Base-by-base conservation (phyloP, 1,140 invertebrate genomes). In the Brachionus asplanchnoidis region DNA sequence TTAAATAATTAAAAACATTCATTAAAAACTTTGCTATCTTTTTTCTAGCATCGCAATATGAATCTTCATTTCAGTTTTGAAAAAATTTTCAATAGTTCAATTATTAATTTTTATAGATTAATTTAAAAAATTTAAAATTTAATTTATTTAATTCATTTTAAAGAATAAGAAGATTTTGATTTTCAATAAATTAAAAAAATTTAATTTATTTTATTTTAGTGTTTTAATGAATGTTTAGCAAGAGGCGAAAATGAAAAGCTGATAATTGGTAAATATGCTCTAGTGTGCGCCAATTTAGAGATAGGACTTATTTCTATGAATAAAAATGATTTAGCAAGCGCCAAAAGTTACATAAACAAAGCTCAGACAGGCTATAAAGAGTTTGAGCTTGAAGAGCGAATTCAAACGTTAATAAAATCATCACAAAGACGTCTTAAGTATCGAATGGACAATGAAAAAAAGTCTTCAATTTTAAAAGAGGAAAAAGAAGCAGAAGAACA, bases 231-330 rank as follows among this genome's bases (percentile, higher is more conserved):
- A 60, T 53, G 46, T 32, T 50, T 84, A 28, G 82, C 82, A 17
- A 65, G 82, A 9, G 82, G 60, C 36, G 88, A 91, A 32, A 90
- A 91, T 36, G 91, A 92, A 2, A 86, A 92, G 6, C 88, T 88
- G 78, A 89, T 87, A 85, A 92, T 92, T 86, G 87, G 89, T 68
- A 90, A 89, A 85, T 92, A 92, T 86, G 79, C 85, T 5, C 70
- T 89, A 23, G 50, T 26, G 14, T 84, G 60, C 28, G 44, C 56
- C 9, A 23, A 44, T 73, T 65, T 53, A 17, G 78, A 79, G 75
- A 50, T 83, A 32, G 65, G 50, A 2, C n/a, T 65, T 12, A 65
- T 42, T 26, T 17, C 56, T 11, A 82, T 46, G 36, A 44, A 65
- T 12, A 28, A 40, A 46, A 82, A 65, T 65, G 79, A 82, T 36